Base-by-base conservation (phyloP, 2,888 invertebrate genomes). In the Himalopsyche kuldschensis region DNA sequence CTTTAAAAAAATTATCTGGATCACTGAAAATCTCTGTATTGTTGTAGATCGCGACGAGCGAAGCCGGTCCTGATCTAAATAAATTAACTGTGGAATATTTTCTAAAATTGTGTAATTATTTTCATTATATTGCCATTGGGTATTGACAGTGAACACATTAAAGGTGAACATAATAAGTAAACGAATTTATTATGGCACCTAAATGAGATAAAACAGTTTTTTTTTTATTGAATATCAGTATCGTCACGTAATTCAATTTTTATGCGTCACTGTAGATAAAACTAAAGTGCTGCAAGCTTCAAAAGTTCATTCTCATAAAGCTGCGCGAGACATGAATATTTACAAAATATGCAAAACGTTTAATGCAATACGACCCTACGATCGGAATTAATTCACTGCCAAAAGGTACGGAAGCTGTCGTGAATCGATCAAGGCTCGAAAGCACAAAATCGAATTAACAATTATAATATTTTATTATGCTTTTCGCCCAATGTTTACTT, bases 401-500 rank as follows among this genome's bases (percentile, higher is more conserved):
- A 35, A 80, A 81, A 81, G 81, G 81, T 77, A 69, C 78, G 75
- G 82, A 82, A 82, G 79, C 82, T 82, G 82, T 79, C 82, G 82
- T 55, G 82, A 76, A 82, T 82, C 82, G 79, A 82, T 82, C 82
- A 82, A 82, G 78, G 46, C 82, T 75, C 41, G 41, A 79, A 79
- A 63, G 79, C 35, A 75, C 77, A 75, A 82, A 84, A 84, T 82
- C 82, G 81, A 84, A 82, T 82, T 80, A 82, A 82, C 89, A 89
- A 91, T 91, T 90, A 90, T 91, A 91, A 91, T 91, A 90, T 81
- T 69, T 80, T 81, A 84, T 81, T 77, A 69, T 83, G 79, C 79
- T 80, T 84, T 91, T 92, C 91, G 91, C 80, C 91, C 92, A 91
- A 92, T 92, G 92, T 92, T 92, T 92, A 92, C 92, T 92, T 92